Evolutionary conservation across 2,888 invertebrate species (phyloP).

Genomic region (Galeruca laticollis): DNA sequence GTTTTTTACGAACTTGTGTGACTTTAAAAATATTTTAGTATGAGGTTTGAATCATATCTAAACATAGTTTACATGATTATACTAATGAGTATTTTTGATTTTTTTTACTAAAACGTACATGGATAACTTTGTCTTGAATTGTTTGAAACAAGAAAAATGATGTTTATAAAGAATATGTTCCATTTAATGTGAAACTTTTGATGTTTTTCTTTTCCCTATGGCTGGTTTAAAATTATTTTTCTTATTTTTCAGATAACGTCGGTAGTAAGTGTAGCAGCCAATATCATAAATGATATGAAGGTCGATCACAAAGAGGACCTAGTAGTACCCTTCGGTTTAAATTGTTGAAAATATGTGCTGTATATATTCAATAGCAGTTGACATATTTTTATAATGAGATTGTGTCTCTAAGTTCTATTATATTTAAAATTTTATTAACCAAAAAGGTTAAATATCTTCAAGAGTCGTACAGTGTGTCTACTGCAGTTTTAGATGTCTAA

Average conservation of each 20-base stretch:
- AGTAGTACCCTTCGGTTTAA: constrained; percentile 87
- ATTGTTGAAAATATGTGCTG: constrained; percentile 13
- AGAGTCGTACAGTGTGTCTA: background rate
- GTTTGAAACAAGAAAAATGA: too few relatives aligned
- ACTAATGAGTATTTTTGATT: too few relatives aligned
- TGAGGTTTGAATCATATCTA: too few relatives aligned
- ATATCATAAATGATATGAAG: constrained; percentile 82
- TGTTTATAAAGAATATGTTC: too few relatives aligned
- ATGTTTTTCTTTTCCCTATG: too few relatives aligned
- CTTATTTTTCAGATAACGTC: constrained; percentile 76
- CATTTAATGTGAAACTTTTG: too few relatives aligned
- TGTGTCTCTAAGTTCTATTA: background rate
- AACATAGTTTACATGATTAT: too few relatives aligned
- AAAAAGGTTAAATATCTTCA: background rate
- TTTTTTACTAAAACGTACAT: too few relatives aligned
- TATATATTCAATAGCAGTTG: background rate
- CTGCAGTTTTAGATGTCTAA: background rate
- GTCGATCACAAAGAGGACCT: constrained; percentile 91
- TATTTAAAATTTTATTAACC: background rate
- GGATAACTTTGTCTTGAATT: too few relatives aligned
- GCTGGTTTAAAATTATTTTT: constrained; percentile 10
- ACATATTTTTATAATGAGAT: constrained; percentile 6
- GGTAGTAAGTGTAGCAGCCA: constrained; percentile 77
- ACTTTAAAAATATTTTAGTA: too few relatives aligned
- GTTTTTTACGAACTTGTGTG: too few relatives aligned